Base-by-base conservation (phyloP, 92 coral and sea anemone species). In the Porites evermanni region DNA sequence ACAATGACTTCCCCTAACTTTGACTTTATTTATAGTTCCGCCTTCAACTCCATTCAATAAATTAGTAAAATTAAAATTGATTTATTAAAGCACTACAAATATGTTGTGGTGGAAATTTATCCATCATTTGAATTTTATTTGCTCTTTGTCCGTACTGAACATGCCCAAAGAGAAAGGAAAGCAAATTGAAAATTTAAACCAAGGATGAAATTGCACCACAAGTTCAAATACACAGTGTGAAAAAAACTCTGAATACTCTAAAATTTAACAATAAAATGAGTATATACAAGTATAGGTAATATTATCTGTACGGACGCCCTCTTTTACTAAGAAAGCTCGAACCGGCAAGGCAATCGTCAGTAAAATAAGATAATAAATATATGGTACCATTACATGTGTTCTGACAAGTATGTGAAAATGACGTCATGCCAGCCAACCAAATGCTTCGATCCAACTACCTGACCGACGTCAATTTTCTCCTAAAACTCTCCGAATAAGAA, bases 311-410 rank as follows among this genome's bases (percentile, higher is more conserved):
- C 20, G 29, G 12, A 26, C 6, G 20, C 9, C 52, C n/a, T 38
- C 3, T 17, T 21, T 51, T 24, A 52, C 64, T 23, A 66, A 52
- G 38, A 79, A 66, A 21, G 44, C 84, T 79, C 64, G 75, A 53
- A 51, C 84, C 84, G 54, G 63, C 74, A 63, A 77, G 70, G n/a
- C 59, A 53, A 23, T 79, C 64, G 51, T 79, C 74, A 67, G 64
- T 67, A 53, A 79, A 66, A 79, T 79, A 0, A 53, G 7, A 16
- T 20, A 21, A 79, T 79, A 79, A 66, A 79, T 79, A 79, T 56
- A 4, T 38, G 6, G 47, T 38, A 67, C 38, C 24, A 26, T 67
- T 19, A 63, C 9, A n/a, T 67, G 29, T 8, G 38, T 44, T 29
- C 13, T 13, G 17, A 17, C 16, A 56, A 56, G 3, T 70, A 70